Base-by-base conservation (phyloP, 2,797 vertebrate genomes). In the Sebastes cheni region DNA sequence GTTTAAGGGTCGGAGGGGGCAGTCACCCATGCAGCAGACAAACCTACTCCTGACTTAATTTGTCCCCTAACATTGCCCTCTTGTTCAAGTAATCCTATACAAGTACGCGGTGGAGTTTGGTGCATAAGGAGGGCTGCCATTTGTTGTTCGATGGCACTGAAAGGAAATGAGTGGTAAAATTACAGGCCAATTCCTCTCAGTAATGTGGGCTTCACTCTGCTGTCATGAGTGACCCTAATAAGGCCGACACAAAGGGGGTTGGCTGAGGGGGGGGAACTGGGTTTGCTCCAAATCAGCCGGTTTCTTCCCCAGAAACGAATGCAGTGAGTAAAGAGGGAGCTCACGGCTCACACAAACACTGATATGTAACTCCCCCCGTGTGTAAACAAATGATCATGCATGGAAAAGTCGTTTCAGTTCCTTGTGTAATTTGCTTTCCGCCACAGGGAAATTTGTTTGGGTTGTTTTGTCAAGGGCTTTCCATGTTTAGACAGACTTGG, bases 91-190 rank as follows among this genome's bases (percentile, higher is more conserved):
- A 91, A 93, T 91, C 90, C 92, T 60, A 72, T 72, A 86, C 80
- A 90, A 83, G 84, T 74, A 56, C 10, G 10, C 32, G 0, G 71
- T n/a, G 81, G 77, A 86, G 91, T 77, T 86, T 39, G 77, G 81
- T 83, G 82, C 68, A 70, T 62, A 70, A 71, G 71, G 76, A 64
- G 54, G 75, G 82, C 81, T 62, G 87, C 84, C 89, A 79, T 93
- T 94, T 95, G 91, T 90, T 94, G 87, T 93, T 85, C 46, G 30
- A 75, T 84, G 73, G 81, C 85, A 82, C 61, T 90, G 91, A 91
- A 92, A 93, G 93, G 91, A 94, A 93, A 88, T 74, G 79, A 93
- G 91, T 92, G 93, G 92, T 91, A 89, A 93, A 95, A 93, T 92
- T 92, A 89, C 91, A 80, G 83, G 83, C 90, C 89, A 91, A 86